A percentile compares a stretch with the other conserved stretches of the same genome.
phyloP scores from a whole-genome alignment of 2,888 invertebrate species.

The Cheilosia pagana region DNA sequence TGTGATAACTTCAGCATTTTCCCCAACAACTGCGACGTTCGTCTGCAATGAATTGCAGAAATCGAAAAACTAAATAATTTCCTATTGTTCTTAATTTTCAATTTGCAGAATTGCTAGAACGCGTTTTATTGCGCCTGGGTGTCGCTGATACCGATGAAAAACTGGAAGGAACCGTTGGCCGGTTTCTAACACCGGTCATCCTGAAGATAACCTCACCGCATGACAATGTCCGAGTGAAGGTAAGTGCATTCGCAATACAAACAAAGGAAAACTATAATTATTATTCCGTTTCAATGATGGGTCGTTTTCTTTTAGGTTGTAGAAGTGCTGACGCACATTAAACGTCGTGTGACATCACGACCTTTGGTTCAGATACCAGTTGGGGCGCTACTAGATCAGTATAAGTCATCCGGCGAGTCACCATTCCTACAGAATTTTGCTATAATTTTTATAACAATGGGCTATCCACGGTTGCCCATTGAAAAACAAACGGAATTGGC shows the following conservation, averaged over 20 bases:
- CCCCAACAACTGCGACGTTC: background rate
- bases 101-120: constrained; percentile 91
- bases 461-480: constrained; percentile 91
- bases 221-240: constrained; percentile 90
- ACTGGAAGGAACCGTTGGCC: constrained; percentile 89
- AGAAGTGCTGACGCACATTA: constrained; percentile 95
- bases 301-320: constrained; percentile 87
- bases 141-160: constrained; percentile 95
- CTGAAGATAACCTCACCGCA: constrained; percentile 94
- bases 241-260: constrained; percentile 76
- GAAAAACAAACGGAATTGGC: constrained; percentile 90
- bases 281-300: background rate
- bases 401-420: constrained; percentile 88
- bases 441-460: constrained; percentile 96
- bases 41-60: constrained; percentile 51
- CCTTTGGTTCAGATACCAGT: constrained; percentile 94
- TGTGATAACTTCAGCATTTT: background rate
- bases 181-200: constrained; percentile 94
- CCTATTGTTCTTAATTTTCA: background rate
- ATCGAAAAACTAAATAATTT: background rate
- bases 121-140: constrained; percentile 94
- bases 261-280: background rate
- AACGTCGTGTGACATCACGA: constrained; percentile 93
- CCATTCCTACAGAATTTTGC: constrained; percentile 93
- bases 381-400: constrained; percentile 91